Conservation (phyloP, 2,888 invertebrate genomes). For the Caenorhabditis afra region DNA sequence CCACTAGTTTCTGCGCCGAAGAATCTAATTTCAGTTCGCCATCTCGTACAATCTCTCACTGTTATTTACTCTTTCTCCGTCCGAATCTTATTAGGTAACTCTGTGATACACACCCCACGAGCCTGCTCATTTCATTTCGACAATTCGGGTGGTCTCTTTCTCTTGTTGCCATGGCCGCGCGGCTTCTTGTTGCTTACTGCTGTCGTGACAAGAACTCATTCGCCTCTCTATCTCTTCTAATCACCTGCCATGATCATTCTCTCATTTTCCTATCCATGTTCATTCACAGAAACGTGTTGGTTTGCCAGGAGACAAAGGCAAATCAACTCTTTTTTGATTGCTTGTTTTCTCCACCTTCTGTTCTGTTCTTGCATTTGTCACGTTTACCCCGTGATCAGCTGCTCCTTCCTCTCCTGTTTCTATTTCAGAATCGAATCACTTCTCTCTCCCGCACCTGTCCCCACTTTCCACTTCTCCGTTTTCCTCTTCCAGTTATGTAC, state of each 20-base stretch:
- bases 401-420: not conserved
- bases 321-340: too few species aligned
- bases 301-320: too few species aligned
- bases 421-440: slow-evolving; percentile 3
- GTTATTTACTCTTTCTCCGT: slow-evolving; percentile 20
- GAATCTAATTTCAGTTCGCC: slow-evolving; percentile 2
- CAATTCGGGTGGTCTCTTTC: not conserved
- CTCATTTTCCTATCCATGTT: too few species aligned
- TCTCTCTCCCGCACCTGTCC: slow-evolving; percentile 1
- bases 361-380: slow-evolving; percentile 9
- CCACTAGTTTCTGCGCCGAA: slow-evolving; percentile 4
- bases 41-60: not conserved
- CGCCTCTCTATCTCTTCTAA: slow-evolving; percentile 2
- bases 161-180: slow-evolving; percentile 8
- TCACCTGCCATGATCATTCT: not conserved
- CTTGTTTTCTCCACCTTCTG: slow-evolving; percentile 3
- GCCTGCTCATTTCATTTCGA: slow-evolving; percentile 12
- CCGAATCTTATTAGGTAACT: slow-evolving; percentile 22
- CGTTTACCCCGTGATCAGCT: slow-evolving; percentile 24
- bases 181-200: not conserved
- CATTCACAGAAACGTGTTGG: too few species aligned
- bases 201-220: too few species aligned
- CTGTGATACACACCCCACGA: not conserved
- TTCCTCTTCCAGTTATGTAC: not conserved
- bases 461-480: slow-evolving; percentile 5